phyloP scores from a whole-genome alignment of 2,113 vertebrate genomes.

The Colius striatus region DNA sequence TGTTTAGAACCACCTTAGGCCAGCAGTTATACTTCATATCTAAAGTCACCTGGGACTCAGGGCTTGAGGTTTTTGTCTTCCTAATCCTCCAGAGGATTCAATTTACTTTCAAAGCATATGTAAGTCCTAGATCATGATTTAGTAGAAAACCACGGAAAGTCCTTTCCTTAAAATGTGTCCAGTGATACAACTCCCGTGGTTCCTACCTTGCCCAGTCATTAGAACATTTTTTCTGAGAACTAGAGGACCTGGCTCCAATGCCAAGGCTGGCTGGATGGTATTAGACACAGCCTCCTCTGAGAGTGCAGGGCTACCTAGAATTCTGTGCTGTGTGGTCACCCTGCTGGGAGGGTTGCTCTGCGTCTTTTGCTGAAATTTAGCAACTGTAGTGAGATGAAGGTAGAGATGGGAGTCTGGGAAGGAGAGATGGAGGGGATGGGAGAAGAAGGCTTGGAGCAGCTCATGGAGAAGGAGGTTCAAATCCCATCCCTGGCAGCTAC shows the following conservation, averaged over 20 bases:
- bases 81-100: neutral
- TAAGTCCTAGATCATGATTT: neutral
- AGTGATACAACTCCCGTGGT: neutral
- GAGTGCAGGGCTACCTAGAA: neutral
- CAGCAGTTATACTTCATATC: neutral
- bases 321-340: rapidly evolving
- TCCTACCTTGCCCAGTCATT: neutral
- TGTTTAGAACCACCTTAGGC: neutral
- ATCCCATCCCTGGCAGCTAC: neutral
- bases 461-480: neutral
- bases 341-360: neutral
- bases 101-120: neutral
- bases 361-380: neutral
- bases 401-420: neutral
- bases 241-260: neutral
- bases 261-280: neutral
- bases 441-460: neutral
- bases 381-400: neutral
- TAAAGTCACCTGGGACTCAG: neutral
- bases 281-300: neutral
- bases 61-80: neutral
- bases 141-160: neutral
- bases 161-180: neutral
- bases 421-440: neutral
- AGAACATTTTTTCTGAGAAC: neutral